These are phyloP conservation scores for Calonectris borealis DNA, from an alignment of 2,113 vertebrate genomes.

Conservation along the genomic window DNA sequence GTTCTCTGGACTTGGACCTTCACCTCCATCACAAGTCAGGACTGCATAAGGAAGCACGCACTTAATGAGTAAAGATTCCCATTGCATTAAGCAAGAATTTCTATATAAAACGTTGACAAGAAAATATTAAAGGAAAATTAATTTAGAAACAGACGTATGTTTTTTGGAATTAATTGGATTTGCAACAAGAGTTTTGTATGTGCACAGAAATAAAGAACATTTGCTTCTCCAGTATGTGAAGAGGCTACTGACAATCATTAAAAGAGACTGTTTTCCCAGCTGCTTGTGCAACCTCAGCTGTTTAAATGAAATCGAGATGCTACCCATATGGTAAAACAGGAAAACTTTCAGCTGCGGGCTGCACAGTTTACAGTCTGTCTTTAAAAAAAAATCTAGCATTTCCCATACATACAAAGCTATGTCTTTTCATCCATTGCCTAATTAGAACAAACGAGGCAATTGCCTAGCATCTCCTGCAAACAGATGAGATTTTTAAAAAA, in stretches of 20 bases:
- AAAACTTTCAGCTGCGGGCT: neutral
- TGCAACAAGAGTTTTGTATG: neutral
- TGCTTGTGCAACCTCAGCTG: neutral
- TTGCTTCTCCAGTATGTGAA: neutral
- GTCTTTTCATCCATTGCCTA: neutral
- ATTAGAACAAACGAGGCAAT: neutral
- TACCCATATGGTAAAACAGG: neutral
- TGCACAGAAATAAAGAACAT: accelerated
- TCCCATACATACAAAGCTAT: neutral
- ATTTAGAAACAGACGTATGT: neutral
- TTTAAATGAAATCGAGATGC: neutral
- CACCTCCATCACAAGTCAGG: too few relatives aligned
- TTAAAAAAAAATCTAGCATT: neutral
- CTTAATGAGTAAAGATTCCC: neutral
- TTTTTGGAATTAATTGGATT: neutral
- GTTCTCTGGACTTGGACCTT: neutral
- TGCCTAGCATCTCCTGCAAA: neutral
- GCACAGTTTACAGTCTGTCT: neutral
- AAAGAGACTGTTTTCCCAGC: neutral
- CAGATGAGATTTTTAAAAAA: neutral
- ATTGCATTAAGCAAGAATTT: neutral
- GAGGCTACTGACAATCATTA: neutral
- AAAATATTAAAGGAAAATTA: neutral
- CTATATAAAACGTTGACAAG: neutral
- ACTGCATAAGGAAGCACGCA: neutral